A percentile compares a stretch with the other conserved stretches of the same genome.
Evolutionary conservation across 2,888 invertebrate species (phyloP).

Genomic region (Tenthredo amoena): DNA sequence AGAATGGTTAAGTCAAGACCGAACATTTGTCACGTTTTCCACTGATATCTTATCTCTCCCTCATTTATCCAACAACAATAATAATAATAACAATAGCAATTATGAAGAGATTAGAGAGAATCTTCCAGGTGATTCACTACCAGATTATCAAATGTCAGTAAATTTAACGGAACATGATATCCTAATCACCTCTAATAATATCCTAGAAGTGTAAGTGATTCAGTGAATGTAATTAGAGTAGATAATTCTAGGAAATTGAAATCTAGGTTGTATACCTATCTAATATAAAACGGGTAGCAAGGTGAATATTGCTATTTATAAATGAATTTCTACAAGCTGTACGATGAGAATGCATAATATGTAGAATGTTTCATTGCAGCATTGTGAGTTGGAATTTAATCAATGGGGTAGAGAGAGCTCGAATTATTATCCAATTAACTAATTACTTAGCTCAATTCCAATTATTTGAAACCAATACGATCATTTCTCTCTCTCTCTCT

Average conservation of each 20-base stretch:
- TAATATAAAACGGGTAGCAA: background rate
- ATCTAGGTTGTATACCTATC: background rate
- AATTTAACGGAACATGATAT: background rate
- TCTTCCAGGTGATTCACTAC: background rate
- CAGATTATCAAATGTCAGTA: background rate
- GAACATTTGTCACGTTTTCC: background rate
- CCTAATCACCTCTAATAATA: background rate
- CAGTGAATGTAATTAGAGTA: background rate
- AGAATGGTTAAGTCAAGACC: background rate
- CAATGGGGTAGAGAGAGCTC: background rate
- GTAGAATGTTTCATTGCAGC: background rate
- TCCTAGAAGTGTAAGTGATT: too few species aligned
- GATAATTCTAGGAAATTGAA: background rate
- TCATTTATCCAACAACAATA: background rate
- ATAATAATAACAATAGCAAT: background rate
- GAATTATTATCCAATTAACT: background rate
- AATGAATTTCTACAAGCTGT: background rate
- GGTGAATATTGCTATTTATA: background rate
- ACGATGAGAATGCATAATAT: background rate
- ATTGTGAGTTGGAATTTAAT: background rate
- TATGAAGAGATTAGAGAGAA: background rate
- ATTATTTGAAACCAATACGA: background rate
- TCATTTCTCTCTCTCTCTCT: background rate
- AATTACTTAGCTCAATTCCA: background rate
- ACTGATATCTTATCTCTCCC: background rate